These are phyloP conservation scores for Ethmia dodecea DNA, from an alignment of 2,888 invertebrate species.

Conservation along the genomic window DNA sequence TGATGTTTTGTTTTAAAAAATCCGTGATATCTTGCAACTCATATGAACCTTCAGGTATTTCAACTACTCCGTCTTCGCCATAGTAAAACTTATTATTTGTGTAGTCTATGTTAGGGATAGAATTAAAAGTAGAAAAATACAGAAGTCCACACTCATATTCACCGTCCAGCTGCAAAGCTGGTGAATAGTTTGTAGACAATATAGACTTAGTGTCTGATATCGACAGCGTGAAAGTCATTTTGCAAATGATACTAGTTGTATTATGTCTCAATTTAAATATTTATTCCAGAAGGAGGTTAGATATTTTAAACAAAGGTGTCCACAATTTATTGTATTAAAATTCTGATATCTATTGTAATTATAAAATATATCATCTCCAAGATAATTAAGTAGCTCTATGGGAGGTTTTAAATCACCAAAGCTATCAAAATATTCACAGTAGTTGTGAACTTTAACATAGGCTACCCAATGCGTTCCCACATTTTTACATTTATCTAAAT, in stretches of 20 bases:
- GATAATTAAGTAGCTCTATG: too few relatives aligned
- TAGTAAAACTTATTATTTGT: neutral
- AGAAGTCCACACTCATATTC: too few relatives aligned
- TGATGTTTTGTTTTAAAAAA: neutral
- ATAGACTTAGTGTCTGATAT: conserved; percentile 1
- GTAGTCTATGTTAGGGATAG: too few relatives aligned
- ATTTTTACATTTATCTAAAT: conserved; percentile 24
- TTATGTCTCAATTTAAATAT: conserved; percentile 2
- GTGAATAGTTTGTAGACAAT: too few relatives aligned
- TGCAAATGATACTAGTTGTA: neutral
- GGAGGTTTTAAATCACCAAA: neutral
- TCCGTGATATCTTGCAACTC: too few relatives aligned
- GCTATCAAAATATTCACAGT: neutral
- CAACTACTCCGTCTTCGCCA: neutral
- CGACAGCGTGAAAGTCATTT: neutral
- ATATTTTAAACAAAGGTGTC: conserved; percentile 11
- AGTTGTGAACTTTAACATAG: conserved; percentile 1
- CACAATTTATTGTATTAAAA: conserved; percentile 22
- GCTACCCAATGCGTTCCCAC: conserved; percentile 16
- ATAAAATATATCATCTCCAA: conserved; percentile 31
- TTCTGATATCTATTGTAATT: conserved; percentile 20
- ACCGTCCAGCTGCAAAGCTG: too few relatives aligned
- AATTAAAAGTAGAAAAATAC: too few relatives aligned
- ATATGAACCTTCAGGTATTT: conserved; percentile 1
- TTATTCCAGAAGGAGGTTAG: neutral